Evolutionary conservation across 2,113 vertebrate species (phyloP).

Genomic region (Bagarius yarrelli): DNA sequence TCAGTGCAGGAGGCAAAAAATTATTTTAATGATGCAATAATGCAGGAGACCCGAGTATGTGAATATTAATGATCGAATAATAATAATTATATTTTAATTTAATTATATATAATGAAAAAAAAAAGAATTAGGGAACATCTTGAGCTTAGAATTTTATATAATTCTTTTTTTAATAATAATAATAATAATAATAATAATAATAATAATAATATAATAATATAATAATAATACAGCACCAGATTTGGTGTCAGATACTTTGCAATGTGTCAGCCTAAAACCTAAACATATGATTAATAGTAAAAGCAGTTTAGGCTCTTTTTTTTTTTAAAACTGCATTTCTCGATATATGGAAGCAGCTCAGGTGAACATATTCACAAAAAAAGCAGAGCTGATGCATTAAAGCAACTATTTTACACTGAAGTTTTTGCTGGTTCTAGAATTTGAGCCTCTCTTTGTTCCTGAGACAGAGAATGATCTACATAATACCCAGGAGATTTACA

Average conservation of each 20-base stretch:
- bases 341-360: conserved; percentile 26
- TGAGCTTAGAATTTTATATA: conserved; percentile 1
- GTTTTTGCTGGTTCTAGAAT: conserved; percentile 32
- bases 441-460: conserved; percentile 29
- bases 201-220: too few relatives aligned
- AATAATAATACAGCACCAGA: not conserved
- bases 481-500: conserved; percentile 20
- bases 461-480: not conserved
- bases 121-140: not conserved
- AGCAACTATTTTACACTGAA: conserved; percentile 2
- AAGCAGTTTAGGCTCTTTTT: not conserved
- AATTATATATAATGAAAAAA: too few relatives aligned
- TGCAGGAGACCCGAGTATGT: not conserved
- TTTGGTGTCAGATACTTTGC: conserved; percentile 1
- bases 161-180: too few relatives aligned
- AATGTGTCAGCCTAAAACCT: not conserved
- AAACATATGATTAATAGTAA: conserved; percentile 7
- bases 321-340: too few relatives aligned
- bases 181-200: not conserved
- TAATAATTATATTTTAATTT: too few relatives aligned
- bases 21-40: not conserved
- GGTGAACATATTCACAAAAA: conserved; percentile 33
- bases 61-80: not conserved
- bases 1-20: not conserved
- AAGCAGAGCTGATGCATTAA: conserved; percentile 10